Evolutionary conservation across 2,888 invertebrate genomes (phyloP).

Genomic region (Temnothorax unifasciatus): DNA sequence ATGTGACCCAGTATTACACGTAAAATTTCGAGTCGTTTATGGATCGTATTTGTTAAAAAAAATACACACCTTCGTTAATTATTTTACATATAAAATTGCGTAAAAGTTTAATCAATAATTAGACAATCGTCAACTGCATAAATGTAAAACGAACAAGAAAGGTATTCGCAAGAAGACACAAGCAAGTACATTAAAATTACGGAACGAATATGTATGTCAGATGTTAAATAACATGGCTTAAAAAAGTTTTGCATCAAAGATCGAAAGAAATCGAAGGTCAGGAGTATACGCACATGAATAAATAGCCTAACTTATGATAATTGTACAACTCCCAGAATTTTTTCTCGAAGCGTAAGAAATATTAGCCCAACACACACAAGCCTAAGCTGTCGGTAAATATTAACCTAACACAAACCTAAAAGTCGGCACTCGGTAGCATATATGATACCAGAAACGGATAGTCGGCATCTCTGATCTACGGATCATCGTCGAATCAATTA

Average conservation of each 20-base stretch:
- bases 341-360: background rate
- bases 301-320: background rate
- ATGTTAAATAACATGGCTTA: constrained; percentile 3
- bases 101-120: background rate
- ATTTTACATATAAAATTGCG: background rate
- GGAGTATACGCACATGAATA: background rate
- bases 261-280: constrained; percentile 1
- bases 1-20: background rate
- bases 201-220: background rate
- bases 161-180: background rate
- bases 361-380: background rate
- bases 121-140: background rate
- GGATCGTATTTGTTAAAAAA: background rate
- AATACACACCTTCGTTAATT: background rate
- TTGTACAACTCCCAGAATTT: background rate
- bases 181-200: background rate
- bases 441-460: background rate
- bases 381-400: constrained; percentile 20
- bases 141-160: background rate
- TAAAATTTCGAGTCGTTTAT: background rate
- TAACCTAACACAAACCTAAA: background rate
- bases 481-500: constrained; percentile 52
- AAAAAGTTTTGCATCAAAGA: background rate
- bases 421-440: background rate
- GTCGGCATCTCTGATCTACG: constrained; percentile 45